These are phyloP conservation scores for Actinernus sp. DNA, from an alignment of 92 coral and sea anemone species.

Conservation along the genomic window DNA sequence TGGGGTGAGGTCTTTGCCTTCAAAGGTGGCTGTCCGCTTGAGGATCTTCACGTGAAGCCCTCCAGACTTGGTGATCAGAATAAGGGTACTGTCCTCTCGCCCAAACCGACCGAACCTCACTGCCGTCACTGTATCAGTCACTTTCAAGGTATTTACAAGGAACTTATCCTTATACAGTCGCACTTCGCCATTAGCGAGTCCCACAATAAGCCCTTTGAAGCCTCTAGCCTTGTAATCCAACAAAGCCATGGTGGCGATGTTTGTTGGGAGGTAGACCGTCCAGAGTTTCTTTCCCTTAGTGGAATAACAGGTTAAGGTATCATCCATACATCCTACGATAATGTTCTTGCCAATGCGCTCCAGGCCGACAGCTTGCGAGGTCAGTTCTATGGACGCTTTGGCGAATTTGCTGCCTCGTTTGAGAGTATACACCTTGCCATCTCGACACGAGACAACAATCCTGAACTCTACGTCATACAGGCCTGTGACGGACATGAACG, in stretches of 20 bases:
- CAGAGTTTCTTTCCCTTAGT: constrained; percentile 97
- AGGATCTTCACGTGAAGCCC: constrained; percentile 92
- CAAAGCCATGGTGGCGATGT: constrained; percentile 89
- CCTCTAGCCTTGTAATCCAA: constrained; percentile 97
- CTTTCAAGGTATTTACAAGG: constrained; percentile 78
- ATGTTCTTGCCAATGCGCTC: constrained; percentile 96
- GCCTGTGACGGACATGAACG: constrained; percentile 93
- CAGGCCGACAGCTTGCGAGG: constrained; percentile 94
- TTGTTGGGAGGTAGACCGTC: constrained; percentile 95
- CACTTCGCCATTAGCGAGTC: constrained; percentile 92
- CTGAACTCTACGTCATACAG: constrained; percentile 76
- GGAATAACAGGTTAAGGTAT: constrained; percentile 88
- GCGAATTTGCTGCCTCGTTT: constrained; percentile 92
- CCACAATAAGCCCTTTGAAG: constrained; percentile 91
- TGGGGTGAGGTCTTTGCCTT: constrained; percentile 91
- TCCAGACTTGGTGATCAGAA: constrained; percentile 83
- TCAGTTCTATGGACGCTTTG: constrained; percentile 88
- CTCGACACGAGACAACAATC: constrained; percentile 85
- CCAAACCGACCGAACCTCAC: constrained; percentile 98
- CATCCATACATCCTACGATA: constrained; percentile 96
- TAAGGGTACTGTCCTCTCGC: constrained; percentile 95
- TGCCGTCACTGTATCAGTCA: constrained; percentile 94
- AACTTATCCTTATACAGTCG: constrained; percentile 95
- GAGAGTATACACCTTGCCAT: constrained; percentile 86
- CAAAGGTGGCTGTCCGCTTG: constrained; percentile 96